phyloP scores from a whole-genome alignment of 2,888 invertebrate genomes.

The Tethea ocularis region DNA sequence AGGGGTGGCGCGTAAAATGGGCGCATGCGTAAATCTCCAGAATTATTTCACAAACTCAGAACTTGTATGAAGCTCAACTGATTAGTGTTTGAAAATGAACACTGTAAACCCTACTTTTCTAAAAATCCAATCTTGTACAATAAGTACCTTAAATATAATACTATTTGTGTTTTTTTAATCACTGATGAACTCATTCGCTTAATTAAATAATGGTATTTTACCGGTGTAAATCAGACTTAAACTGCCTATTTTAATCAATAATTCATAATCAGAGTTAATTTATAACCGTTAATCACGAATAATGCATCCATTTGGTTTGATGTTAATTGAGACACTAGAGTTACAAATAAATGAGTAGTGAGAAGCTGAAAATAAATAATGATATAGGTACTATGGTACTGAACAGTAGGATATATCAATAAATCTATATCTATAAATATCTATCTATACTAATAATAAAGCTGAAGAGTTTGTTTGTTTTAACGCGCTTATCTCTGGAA shows the following conservation, averaged over 20 bases:
- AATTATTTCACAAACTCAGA: conserved; percentile 67
- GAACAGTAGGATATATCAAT: neutral
- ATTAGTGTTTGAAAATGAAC: conserved; percentile 33
- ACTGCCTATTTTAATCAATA: conserved; percentile 19
- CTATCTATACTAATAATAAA: no score
- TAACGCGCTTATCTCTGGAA: no score
- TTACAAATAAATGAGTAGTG: neutral
- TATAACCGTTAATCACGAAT: conserved; percentile 29
- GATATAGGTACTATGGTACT: neutral
- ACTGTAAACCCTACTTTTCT: no score
- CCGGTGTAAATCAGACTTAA: neutral
- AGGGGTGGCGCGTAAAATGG: conserved; percentile 80
- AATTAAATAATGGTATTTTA: neutral
- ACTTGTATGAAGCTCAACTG: conserved; percentile 50
- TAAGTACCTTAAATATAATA: neutral
- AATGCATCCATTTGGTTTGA: conserved; percentile 27
- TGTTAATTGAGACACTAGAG: conserved; percentile 26
- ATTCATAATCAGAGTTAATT: conserved; percentile 28
- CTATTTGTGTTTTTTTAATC: neutral
- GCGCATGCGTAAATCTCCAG: conserved; percentile 78
- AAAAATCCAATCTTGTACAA: neutral
- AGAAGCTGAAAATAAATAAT: neutral
- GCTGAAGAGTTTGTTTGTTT: no score
- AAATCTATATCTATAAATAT: no score
- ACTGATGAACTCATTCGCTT: neutral